Evolutionary conservation across 2,113 vertebrate species (phyloP).

Genomic region (Oreochromis aureus): DNA sequence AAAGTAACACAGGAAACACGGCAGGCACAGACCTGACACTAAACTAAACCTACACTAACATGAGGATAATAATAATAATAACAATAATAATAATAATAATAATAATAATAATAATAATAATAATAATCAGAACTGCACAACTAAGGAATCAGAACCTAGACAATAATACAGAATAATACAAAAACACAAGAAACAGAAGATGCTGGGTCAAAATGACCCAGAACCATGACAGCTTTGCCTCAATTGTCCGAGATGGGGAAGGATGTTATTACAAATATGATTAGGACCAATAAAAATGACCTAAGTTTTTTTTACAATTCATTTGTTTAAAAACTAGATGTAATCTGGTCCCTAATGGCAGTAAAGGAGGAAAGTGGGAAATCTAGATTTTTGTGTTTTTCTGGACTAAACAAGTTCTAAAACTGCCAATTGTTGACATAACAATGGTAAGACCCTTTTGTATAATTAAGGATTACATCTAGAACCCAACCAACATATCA

Average conservation of each 20-base stretch:
- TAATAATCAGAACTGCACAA: background rate
- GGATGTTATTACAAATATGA: background rate
- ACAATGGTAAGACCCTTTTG: no score
- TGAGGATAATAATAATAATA: background rate
- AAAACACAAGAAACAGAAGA: background rate
- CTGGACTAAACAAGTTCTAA: no score
- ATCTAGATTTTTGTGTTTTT: no score
- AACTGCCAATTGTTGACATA: no score
- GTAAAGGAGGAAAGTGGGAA: no score
- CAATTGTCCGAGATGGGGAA: background rate
- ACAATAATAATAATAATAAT: accelerated
- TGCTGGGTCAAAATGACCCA: background rate
- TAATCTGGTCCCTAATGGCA: no score
- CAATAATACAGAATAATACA: background rate
- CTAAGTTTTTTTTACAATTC: no score
- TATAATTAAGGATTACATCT: no score
- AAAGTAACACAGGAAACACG: background rate
- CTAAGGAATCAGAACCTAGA: background rate
- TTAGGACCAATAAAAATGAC: background rate
- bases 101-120: accelerated
- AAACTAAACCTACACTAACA: background rate
- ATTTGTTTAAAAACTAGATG: no score
- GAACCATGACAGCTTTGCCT: no score
- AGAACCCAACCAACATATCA: no score
- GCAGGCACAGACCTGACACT: background rate